These are phyloP conservation scores for Eubucco bourcierii DNA, from an alignment of 2,113 vertebrate genomes.

Conservation along the genomic window DNA sequence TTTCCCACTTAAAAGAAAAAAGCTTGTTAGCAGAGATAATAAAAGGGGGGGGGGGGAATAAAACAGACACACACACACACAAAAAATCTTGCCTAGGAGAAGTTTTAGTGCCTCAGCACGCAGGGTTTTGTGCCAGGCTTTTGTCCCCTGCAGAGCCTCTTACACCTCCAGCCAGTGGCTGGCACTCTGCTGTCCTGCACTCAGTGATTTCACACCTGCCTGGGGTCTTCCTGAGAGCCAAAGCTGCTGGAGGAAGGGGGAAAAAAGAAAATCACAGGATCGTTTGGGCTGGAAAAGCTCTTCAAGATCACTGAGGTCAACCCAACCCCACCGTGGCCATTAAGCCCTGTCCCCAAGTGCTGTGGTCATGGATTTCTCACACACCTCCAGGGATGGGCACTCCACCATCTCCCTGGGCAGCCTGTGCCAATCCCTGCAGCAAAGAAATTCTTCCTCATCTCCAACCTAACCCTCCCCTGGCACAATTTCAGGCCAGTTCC, in stretches of 20 bases:
- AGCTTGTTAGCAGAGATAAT: constrained; percentile 59
- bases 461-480: too few relatives aligned
- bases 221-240: fast-evolving
- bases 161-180: fast-evolving
- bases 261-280: too few relatives aligned
- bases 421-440: too few relatives aligned
- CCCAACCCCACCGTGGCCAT: too few relatives aligned
- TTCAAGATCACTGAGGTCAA: too few relatives aligned
- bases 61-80: neutral
- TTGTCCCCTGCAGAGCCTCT: neutral
- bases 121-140: neutral
- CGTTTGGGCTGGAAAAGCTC: too few relatives aligned
- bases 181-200: neutral
- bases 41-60: neutral
- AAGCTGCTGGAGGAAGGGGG: neutral
- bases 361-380: too few relatives aligned
- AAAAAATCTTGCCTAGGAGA: neutral
- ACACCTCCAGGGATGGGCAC: too few relatives aligned
- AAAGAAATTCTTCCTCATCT: too few relatives aligned
- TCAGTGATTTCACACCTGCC: neutral
- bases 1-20: constrained; percentile 50
- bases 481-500: too few relatives aligned
- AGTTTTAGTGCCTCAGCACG: neutral
- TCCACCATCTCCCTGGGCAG: too few relatives aligned
- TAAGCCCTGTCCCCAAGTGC: too few relatives aligned